phyloP scores from a whole-genome alignment of 2,888 invertebrate genomes.

The Theretra japonica region DNA sequence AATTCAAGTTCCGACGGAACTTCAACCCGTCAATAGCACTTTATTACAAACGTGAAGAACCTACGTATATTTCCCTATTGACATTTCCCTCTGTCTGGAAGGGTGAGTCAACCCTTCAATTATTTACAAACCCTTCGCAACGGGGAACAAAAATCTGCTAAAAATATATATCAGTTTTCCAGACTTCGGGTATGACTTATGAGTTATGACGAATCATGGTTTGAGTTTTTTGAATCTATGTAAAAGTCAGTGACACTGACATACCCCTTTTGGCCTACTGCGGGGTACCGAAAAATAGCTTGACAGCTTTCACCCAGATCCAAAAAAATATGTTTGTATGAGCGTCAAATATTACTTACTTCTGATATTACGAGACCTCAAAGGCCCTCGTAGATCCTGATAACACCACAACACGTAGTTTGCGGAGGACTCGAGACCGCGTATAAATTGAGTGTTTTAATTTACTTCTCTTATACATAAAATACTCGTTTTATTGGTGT shows the following conservation, averaged over 20 bases:
- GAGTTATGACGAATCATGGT: background rate
- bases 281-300: too few species aligned
- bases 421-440: too few species aligned
- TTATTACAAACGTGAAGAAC: constrained; percentile 17
- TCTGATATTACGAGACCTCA: too few species aligned
- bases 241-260: too few species aligned
- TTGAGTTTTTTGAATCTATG: background rate
- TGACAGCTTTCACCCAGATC: too few species aligned
- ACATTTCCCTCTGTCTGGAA: constrained; percentile 61
- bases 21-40: constrained; percentile 16
- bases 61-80: constrained; percentile 42
- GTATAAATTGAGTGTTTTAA: too few species aligned
- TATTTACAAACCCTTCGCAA: constrained; percentile 51
- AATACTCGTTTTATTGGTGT: background rate
- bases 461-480: too few species aligned
- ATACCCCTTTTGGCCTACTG: too few species aligned
- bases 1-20: background rate
- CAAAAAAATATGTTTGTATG: too few species aligned
- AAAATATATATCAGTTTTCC: constrained; percentile 7
- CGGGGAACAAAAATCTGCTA: constrained; percentile 37
- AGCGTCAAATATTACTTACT: too few species aligned
- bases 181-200: background rate
- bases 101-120: constrained; percentile 68
- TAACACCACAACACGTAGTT: too few species aligned
- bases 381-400: too few species aligned